A percentile compares a stretch with the other conserved stretches of the same genome.
phyloP scores from a whole-genome alignment of 2,888 invertebrate species.

The Synanthedon formicaeformis region DNA sequence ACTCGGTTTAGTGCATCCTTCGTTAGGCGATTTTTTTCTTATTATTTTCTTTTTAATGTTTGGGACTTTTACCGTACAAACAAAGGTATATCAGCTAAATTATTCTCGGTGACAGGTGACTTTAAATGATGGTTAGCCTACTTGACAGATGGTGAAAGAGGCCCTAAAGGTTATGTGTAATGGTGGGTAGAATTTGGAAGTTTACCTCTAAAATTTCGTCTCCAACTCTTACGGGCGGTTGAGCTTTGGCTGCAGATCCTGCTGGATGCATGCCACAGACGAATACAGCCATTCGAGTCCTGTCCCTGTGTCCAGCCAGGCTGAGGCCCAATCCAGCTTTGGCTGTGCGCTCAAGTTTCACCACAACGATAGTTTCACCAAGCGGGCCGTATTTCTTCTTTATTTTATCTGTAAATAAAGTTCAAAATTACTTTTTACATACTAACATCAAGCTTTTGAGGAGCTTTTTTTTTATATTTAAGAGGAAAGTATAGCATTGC shows the following conservation, averaged over 20 bases:
- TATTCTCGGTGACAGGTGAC: too few relatives aligned
- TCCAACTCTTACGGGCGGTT: slow-evolving; percentile 85
- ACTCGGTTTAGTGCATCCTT: too few relatives aligned
- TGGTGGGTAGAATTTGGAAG: neutral
- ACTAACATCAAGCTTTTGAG: too few relatives aligned
- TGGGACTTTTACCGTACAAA: too few relatives aligned
- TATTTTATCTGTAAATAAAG: slow-evolving; percentile 81
- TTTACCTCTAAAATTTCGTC: slow-evolving; percentile 94
- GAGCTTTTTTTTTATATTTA: too few relatives aligned
- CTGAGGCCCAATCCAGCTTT: slow-evolving; percentile 89
- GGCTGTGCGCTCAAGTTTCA: slow-evolving; percentile 81
- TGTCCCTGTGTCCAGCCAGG: slow-evolving; percentile 93
- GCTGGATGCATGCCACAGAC: slow-evolving; percentile 94
- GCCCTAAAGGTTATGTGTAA: neutral
- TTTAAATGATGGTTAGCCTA: too few relatives aligned
- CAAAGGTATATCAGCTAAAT: too few relatives aligned
- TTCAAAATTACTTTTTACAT: too few relatives aligned
- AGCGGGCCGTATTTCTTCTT: slow-evolving; percentile 91
- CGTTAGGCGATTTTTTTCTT: too few relatives aligned
- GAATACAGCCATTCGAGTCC: slow-evolving; percentile 95
- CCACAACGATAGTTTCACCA: slow-evolving; percentile 77
- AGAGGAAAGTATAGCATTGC: too few relatives aligned
- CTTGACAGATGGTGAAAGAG: too few relatives aligned
- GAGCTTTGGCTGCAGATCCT: slow-evolving; percentile 80
- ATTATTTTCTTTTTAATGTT: too few relatives aligned